Evolutionary conservation across 2,888 invertebrate species (phyloP).

Genomic region (Ectemnius cavifrons): DNA sequence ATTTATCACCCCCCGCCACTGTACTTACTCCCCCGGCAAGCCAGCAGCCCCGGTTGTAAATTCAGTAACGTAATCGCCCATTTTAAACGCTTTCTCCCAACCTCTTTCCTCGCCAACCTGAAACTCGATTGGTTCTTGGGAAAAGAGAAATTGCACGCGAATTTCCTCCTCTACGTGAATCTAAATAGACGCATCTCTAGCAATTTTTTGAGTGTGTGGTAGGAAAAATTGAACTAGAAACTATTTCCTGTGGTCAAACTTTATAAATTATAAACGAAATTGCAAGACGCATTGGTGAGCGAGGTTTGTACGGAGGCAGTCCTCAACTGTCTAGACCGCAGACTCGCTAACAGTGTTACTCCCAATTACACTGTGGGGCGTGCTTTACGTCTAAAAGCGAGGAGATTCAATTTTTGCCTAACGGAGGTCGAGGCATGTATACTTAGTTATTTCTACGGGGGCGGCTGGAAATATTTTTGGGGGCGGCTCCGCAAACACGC

Average conservation of each 20-base stretch:
- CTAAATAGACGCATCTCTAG: no score
- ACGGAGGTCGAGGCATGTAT: slow-evolving; percentile 3
- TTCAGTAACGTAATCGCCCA: slow-evolving; percentile 36
- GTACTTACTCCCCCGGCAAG: slow-evolving; percentile 20
- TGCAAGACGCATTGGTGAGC: no score
- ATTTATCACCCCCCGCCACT: slow-evolving; percentile 41
- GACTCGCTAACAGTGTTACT: no score
- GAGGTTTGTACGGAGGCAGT: no score
- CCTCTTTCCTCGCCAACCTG: slow-evolving; percentile 24
- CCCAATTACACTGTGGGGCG: no score
- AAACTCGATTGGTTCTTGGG: slow-evolving; percentile 19
- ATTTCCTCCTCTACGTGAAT: no score
- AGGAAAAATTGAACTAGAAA: no score
- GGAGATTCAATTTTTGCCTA: slow-evolving; percentile 1
- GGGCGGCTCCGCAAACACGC: slow-evolving; percentile 44
- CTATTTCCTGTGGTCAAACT: no score
- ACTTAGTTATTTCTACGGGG: neutral
- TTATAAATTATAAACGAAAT: no score
- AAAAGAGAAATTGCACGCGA: neutral
- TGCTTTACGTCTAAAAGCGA: no score
- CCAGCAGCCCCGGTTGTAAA: slow-evolving; percentile 24
- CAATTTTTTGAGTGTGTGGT: no score
- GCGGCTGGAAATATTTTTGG: slow-evolving; percentile 44
- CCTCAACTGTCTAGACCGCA: no score
- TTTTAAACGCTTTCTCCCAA: slow-evolving; percentile 25